phyloP scores from a whole-genome alignment of 92 coral and sea anemone species.

The Bergia puertoricense region DNA sequence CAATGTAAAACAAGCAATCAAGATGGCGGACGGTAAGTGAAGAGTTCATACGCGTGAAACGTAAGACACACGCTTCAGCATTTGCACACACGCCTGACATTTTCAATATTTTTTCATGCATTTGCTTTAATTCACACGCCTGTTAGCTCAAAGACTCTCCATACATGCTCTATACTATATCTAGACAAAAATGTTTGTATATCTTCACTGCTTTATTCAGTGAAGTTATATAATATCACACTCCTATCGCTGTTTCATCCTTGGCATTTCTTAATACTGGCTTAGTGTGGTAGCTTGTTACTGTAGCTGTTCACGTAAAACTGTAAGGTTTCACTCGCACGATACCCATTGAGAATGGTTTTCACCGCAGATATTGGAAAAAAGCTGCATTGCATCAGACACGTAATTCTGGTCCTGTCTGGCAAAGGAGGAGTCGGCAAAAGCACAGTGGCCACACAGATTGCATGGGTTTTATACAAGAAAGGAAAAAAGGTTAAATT shows the following conservation, averaged over 20 bases:
- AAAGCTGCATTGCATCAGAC: constrained; percentile 40
- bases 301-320: too few relatives aligned
- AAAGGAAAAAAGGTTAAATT: constrained; percentile 79
- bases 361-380: constrained; percentile 27
- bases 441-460: constrained; percentile 58
- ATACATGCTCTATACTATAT: too few relatives aligned
- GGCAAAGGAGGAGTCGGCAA: constrained; percentile 69
- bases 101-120: too few relatives aligned
- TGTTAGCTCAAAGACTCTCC: too few relatives aligned
- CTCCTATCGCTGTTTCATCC: neutral
- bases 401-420: constrained; percentile 57
- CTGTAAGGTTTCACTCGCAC: neutral
- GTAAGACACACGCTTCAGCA: too few relatives aligned
- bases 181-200: too few relatives aligned
- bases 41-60: neutral
- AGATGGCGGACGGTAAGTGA: constrained; percentile 33
- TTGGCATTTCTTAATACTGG: neutral
- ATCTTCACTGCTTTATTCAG: too few relatives aligned
- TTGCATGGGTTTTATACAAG: constrained; percentile 80
- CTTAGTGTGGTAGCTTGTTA: too few relatives aligned
- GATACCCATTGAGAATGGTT: neutral
- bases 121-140: too few relatives aligned
- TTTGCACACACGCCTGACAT: too few relatives aligned
- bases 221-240: too few relatives aligned
- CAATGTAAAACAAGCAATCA: neutral